Percentiles rank a stretch among this genome's conserved stretches.
Evolutionary conservation across 2,113 vertebrate genomes (phyloP).

Genomic region (Sakesphorus luctuosus): DNA sequence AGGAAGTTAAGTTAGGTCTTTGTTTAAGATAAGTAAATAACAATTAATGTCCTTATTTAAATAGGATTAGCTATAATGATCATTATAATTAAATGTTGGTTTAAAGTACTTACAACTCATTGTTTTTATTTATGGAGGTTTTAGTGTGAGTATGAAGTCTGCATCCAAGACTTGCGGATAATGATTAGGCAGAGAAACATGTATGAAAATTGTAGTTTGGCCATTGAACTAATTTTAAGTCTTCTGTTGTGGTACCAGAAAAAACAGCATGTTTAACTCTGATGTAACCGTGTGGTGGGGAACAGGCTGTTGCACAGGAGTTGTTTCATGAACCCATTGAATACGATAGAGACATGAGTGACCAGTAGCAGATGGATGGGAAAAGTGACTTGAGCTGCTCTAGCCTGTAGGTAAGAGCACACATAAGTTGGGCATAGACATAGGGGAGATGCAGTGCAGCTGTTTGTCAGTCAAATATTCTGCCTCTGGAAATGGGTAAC

Average conservation of each 20-base stretch:
- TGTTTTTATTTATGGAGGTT: background rate
- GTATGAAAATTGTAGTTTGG: background rate
- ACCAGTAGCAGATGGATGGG: background rate
- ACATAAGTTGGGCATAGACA: background rate
- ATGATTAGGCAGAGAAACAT: background rate
- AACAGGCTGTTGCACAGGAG: background rate
- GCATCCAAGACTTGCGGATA: background rate
- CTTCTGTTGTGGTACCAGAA: background rate
- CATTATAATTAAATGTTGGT: background rate
- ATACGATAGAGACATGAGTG: accelerated
- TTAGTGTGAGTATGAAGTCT: background rate
- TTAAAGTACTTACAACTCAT: background rate
- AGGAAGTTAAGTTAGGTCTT: background rate
- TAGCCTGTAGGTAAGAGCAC: background rate
- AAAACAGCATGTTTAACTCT: background rate
- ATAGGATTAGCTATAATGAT: background rate
- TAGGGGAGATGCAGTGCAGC: background rate
- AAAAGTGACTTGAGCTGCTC: background rate
- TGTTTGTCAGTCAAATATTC: background rate
- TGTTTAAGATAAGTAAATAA: background rate
- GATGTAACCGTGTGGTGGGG: background rate
- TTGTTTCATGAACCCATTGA: background rate
- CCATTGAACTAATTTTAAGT: background rate
- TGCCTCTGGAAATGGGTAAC: background rate
- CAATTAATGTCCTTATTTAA: background rate